Conservation (phyloP, 2,797 vertebrate species). For the Acestrorhynchus altus region DNA sequence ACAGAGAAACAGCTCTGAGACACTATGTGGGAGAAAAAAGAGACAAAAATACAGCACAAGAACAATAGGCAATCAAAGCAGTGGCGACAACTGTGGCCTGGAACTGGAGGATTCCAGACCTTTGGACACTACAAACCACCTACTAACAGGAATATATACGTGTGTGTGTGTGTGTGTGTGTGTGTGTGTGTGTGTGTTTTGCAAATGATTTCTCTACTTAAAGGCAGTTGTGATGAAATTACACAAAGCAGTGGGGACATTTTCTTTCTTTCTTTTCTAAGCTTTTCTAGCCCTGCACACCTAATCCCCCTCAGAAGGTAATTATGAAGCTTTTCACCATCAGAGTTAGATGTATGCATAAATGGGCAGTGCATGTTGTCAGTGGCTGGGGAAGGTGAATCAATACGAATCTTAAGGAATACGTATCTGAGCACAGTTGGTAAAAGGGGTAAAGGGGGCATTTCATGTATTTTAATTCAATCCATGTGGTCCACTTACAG, state of each 20-base stretch:
- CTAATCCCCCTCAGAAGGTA: not conserved
- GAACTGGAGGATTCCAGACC: not conserved
- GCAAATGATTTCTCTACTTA: conserved; percentile 2
- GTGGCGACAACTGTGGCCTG: not conserved
- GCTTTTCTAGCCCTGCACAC: not conserved
- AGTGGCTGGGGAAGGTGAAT: not conserved
- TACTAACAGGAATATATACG: conserved; percentile 27
- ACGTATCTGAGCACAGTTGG: not conserved
- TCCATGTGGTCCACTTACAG: not conserved
- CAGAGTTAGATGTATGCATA: not conserved
- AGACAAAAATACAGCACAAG: not conserved
- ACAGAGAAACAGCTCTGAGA: conserved; percentile 11
- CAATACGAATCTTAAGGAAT: not conserved
- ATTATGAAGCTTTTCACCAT: conserved; percentile 1
- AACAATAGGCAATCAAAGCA: conserved; percentile 32
- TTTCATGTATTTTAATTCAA: not conserved
- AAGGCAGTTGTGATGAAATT: not conserved
- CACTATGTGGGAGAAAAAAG: not conserved
- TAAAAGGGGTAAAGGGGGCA: not conserved
- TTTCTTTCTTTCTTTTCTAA: not conserved
- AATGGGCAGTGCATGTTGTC: not conserved
- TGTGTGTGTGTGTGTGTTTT: too few relatives aligned
- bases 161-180: too few relatives aligned
- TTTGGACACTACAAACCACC: not conserved
- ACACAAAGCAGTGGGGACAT: not conserved